Conservation (phyloP, 2,113 vertebrate genomes). For the Melanotaenia duboulayi region DNA sequence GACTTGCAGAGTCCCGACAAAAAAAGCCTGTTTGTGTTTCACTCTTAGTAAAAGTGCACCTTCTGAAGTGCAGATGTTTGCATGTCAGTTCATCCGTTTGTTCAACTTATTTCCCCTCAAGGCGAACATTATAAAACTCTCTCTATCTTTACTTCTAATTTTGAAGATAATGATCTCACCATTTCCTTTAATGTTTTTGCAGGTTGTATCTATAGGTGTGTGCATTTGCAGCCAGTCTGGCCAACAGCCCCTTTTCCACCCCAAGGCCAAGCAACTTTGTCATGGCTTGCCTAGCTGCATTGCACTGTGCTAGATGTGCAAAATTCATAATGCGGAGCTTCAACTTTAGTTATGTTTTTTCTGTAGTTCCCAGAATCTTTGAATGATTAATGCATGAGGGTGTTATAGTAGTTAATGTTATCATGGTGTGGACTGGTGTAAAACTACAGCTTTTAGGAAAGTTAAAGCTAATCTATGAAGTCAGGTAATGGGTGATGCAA, state of each 20-base stretch:
- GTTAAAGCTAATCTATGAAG: conserved; percentile 1
- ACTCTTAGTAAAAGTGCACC: conserved; percentile 16
- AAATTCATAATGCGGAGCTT: conserved; percentile 48
- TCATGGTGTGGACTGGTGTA: conserved; percentile 34
- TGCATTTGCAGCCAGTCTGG: conserved; percentile 50
- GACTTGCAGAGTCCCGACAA: conserved; percentile 1
- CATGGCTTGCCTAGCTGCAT: conserved; percentile 61
- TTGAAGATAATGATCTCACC: conserved; percentile 59
- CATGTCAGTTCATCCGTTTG: conserved; percentile 69
- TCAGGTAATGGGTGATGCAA: not conserved
- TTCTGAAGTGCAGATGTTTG: conserved; percentile 54
- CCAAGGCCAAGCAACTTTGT: conserved; percentile 58
- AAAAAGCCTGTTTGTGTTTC: conserved; percentile 9
- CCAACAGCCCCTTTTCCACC: conserved; percentile 38
- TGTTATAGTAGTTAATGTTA: conserved; percentile 27
- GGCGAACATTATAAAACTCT: conserved; percentile 45
- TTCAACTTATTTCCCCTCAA: conserved; percentile 40
- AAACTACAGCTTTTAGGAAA: conserved; percentile 22
- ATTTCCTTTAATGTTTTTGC: conserved; percentile 44
- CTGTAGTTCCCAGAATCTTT: conserved; percentile 60
- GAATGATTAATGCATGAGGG: conserved; percentile 63
- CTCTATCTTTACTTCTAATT: conserved; percentile 26
- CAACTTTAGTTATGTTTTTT: conserved; percentile 51
- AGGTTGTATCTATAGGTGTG: conserved; percentile 26
- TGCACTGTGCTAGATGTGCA: conserved; percentile 39